Base-by-base conservation (phyloP, 35 echinoderm and acorn worm genomes). In the Lytechinus variegatus region DNA sequence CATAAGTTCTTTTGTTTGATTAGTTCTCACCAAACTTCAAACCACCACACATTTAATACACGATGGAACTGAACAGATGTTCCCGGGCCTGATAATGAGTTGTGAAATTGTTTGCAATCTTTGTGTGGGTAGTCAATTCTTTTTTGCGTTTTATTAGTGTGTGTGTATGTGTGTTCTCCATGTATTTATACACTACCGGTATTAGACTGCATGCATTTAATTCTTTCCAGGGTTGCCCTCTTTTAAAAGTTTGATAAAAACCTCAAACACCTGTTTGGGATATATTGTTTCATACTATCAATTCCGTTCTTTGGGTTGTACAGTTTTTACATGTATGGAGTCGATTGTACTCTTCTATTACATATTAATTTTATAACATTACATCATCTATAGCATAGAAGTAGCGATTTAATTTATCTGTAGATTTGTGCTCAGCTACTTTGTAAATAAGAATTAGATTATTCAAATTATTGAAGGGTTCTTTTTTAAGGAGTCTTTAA, bases 21-120 rank as follows among this genome's bases (percentile, higher is more conserved):
- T 7, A 79, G 21, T 79, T 24, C 66, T 79, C 21, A 79, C 66
- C 66, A 79, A 79, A 79, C 88, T 52, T 52, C 88, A 14, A 90
- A 24, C 52, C 52, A 54, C 52, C 88, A 90, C 88, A 90, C 52
- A 52, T 90, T 90, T 90, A 90, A 90, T 90, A 33, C 88, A 90
- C 52, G 52, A 33, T 52, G 88, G 88, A 90, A 90, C 14, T 44
- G 29, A 90, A 90, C 88, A 90, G 88, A 90, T 90, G 88, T 90
- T 90, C 88, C 16, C 9, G 52, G 29, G 14, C 11, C 11, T 19
- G 28, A 90, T 90, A 90, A 52, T 90, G 88, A 90, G 88, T 90
- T 90, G 88, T 90, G 88, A 90, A 90, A 90, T 90, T 90, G 88
- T 90, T 90, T 90, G 88, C 88, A 90, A 90, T 90, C 88, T 90